Evolutionary conservation across 2,797 vertebrate genomes (phyloP).

Genomic region (Dendrocincla tyrannina): DNA sequence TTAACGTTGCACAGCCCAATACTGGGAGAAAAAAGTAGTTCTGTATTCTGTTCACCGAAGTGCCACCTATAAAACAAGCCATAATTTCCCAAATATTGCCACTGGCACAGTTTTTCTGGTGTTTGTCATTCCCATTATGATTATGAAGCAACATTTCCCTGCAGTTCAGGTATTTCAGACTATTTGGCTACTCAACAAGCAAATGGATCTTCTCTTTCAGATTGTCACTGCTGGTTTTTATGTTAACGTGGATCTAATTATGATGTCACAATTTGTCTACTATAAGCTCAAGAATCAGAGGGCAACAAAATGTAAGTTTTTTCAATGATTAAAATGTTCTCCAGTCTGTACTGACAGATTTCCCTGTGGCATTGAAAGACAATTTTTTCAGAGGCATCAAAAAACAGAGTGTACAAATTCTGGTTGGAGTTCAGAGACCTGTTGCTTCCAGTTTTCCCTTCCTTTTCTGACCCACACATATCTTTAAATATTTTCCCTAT

Average conservation of each 20-base stretch:
- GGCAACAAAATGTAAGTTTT: constrained; percentile 61
- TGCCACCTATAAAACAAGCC: background rate
- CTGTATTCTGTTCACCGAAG: background rate
- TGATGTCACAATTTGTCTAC: constrained; percentile 76
- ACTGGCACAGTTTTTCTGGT: background rate
- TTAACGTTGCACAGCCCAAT: background rate
- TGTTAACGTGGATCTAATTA: constrained; percentile 73
- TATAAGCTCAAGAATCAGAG: constrained; percentile 80
- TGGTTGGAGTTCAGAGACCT: background rate
- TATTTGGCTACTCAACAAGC: background rate
- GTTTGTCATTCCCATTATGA: background rate
- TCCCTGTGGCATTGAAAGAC: background rate
- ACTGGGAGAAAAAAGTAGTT: background rate
- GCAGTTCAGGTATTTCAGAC: background rate
- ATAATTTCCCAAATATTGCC: background rate
- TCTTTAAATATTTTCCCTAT: background rate
- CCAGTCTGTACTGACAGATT: background rate
- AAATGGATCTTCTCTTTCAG: constrained; percentile 47
- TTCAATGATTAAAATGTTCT: background rate
- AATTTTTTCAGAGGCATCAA: background rate
- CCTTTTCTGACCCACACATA: background rate
- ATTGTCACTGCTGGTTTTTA: constrained; percentile 75
- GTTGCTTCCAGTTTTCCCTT: background rate
- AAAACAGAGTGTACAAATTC: background rate
- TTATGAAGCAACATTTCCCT: background rate